Percentiles rank a stretch among this genome's conserved stretches.
These are phyloP conservation scores for Holacanthella duospinosa DNA, from an alignment of 2,888 invertebrate species.

Conservation along the genomic window DNA sequence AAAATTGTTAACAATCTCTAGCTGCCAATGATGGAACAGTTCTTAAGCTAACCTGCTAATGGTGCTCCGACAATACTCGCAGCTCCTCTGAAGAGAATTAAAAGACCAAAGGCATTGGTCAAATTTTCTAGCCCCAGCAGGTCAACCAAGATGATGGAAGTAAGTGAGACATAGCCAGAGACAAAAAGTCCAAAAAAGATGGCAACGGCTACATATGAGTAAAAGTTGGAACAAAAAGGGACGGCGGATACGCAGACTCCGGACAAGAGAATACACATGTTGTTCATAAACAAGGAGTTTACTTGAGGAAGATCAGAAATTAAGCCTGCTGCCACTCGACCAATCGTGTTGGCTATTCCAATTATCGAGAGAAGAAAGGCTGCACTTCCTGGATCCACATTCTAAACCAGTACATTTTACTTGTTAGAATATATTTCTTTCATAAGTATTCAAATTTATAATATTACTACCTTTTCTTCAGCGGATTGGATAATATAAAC, in stretches of 20 bases:
- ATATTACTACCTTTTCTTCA: constrained; percentile 52
- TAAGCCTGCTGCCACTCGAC: constrained; percentile 44
- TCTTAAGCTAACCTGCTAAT: constrained; percentile 41
- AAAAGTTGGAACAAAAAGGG: constrained; percentile 70
- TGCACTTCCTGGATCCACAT: constrained; percentile 13
- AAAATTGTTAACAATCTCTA: no score
- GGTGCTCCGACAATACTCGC: constrained; percentile 69
- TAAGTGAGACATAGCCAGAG: constrained; percentile 90
- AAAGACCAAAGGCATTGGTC: constrained; percentile 92
- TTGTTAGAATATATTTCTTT: not conserved
- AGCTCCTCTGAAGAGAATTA: constrained; percentile 89
- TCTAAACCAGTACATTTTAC: constrained; percentile 1
- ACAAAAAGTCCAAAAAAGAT: constrained; percentile 85
- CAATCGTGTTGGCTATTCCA: constrained; percentile 66
- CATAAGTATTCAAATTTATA: not conserved
- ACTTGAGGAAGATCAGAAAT: constrained; percentile 50
- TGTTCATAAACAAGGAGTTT: constrained; percentile 84
- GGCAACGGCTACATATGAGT: constrained; percentile 65
- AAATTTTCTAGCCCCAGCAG: constrained; percentile 87
- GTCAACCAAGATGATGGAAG: constrained; percentile 94
- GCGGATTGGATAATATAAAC: constrained; percentile 84
- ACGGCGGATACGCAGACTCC: constrained; percentile 73
- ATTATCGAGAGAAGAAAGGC: constrained; percentile 25
- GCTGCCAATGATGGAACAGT: not conserved
- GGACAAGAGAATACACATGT: constrained; percentile 78